Base-by-base conservation (phyloP, 2,113 vertebrate species). In the Cyanoliseus patagonus region DNA sequence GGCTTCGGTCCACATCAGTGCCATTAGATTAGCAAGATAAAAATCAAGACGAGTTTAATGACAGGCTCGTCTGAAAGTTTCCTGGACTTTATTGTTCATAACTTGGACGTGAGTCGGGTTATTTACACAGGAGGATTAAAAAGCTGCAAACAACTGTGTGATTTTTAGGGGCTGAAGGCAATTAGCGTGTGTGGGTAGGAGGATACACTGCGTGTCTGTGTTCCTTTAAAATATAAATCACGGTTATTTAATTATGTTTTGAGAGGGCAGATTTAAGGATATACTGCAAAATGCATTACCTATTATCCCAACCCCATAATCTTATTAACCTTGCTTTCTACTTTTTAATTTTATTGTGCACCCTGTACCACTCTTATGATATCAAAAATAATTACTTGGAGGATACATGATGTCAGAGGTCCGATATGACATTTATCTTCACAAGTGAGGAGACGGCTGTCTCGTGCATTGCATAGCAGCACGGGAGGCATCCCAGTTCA, bases 251-350 rank as follows among this genome's bases (percentile, higher is more conserved):
- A 97, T 97, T 97, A 96, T 17, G 86, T 90, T 97, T 91, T 83
- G 93, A 97, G 89, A 97, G 95, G 96, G 95, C 94, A 97, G 95
- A 97, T 97, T 92, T 97, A 97, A 96, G 95, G 95, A 97, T 97
- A 97, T 96, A 92, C 95, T 96, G 95, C 91, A 97, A 96, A 97
- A 96, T 82, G 92, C 96, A 95, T 97, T 97, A 97, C 93, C 96
- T 97, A 94, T 97, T 96, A 96, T 94, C 90, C 83, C 95, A 94
- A 88, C 75, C 86, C 41, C 35, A 90, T 96, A 96, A 96, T 97
- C 92, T 96, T 95, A 95, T 96, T 97, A 97, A 97, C 92, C 92
- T 97, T 97, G 95, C 90, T 97, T 97, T 97, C 97, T 97, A 94
- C 88, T 97, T 97, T 95, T 97, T 96, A 97, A 96, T 97, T 95